A percentile compares a stretch with the other conserved stretches of the same genome.
Evolutionary conservation across 2,797 vertebrate species (phyloP).

Genomic region (Chloroceryle inda): DNA sequence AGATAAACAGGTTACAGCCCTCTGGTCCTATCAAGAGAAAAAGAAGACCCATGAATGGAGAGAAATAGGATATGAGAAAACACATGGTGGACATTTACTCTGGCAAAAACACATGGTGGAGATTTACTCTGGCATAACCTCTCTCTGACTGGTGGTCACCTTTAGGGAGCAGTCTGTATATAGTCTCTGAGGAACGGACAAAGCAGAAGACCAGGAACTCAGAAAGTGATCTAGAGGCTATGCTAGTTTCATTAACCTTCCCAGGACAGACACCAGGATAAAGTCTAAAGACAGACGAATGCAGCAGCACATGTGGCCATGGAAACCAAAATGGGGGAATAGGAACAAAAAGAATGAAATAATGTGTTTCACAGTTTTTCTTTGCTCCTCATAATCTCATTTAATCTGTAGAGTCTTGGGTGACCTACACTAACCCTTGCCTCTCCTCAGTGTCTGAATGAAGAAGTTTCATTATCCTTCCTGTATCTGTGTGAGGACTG

Average conservation of each 20-base stretch:
- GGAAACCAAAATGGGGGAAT: not conserved
- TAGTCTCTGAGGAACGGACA: not conserved
- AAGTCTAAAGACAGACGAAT: not conserved
- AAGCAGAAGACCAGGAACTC: not conserved
- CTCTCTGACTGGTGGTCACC: not conserved
- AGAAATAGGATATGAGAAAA: conserved; percentile 60
- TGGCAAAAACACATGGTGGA: conserved; percentile 47
- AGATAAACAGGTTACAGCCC: conserved; percentile 99
- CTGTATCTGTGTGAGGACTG: not conserved
- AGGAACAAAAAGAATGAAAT: not conserved
- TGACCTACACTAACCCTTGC: not conserved
- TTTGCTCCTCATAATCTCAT: not conserved
- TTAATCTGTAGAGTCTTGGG: not conserved
- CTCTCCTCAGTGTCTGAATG: not conserved
- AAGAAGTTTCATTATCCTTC: not conserved
- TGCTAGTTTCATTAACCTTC: not conserved
- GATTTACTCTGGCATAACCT: not conserved
- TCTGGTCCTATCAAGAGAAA: conserved; percentile 90
- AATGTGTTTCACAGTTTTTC: not conserved
- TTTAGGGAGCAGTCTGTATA: not conserved
- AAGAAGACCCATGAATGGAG: conserved; percentile 59
- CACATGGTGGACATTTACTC: conserved; percentile 32
- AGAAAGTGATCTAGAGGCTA: not conserved
- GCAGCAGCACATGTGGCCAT: not conserved
- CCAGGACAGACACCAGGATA: not conserved